phyloP scores from a whole-genome alignment of 2,113 vertebrate species.

The Microcebus lehilahytsara region DNA sequence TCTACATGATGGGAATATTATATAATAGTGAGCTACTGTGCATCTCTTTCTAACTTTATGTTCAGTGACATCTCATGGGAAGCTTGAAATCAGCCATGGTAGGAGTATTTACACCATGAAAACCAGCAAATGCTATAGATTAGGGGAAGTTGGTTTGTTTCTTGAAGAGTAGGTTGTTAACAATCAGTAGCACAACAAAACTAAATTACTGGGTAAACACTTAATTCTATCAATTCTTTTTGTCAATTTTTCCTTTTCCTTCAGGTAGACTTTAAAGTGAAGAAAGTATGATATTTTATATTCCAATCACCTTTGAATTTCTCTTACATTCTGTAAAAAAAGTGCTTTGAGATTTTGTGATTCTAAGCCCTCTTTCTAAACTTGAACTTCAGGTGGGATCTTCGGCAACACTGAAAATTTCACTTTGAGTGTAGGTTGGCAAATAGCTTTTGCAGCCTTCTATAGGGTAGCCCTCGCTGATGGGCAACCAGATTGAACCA shows the following conservation, averaged over 20 bases:
- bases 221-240: neutral
- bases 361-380: neutral
- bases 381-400: neutral
- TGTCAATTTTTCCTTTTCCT: neutral
- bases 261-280: neutral
- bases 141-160: neutral
- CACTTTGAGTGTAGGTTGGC: neutral
- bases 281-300: neutral
- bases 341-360: neutral
- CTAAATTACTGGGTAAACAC: neutral
- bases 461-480: neutral
- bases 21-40: neutral
- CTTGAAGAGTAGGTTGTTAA: neutral
- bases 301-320: neutral
- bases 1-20: neutral
- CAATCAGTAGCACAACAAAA: neutral
- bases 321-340: neutral
- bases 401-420: neutral
- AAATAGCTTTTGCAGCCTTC: neutral
- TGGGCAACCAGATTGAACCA: neutral
- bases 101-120: neutral
- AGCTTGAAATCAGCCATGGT: neutral
- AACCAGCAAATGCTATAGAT: neutral
- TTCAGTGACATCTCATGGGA: neutral
- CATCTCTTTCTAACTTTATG: neutral